Percentiles rank a stretch among this genome's conserved stretches.
phyloP scores from a whole-genome alignment of 35 echinoderm and acorn worm genomes.

The Heliocidaris tuberculata region DNA sequence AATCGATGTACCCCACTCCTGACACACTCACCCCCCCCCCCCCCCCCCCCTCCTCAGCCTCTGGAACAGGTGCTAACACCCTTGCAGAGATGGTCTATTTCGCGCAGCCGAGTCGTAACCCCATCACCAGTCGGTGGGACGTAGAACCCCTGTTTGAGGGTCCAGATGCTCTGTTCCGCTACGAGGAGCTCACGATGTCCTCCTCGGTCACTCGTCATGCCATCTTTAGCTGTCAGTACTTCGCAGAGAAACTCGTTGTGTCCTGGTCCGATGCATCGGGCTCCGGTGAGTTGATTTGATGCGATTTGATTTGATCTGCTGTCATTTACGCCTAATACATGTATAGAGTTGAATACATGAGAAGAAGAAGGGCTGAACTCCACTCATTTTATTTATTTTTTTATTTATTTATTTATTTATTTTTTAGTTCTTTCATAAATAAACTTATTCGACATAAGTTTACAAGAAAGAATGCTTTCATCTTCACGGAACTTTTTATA shows the following conservation, averaged over 20 bases:
- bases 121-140: conserved; percentile 47
- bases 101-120: conserved; percentile 61
- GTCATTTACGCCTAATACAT: conserved; percentile 26
- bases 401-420: too few species aligned
- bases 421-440: background rate
- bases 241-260: conserved; percentile 79
- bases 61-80: background rate
- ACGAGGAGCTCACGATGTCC: conserved; percentile 60
- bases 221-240: conserved; percentile 90
- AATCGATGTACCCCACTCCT: too few species aligned
- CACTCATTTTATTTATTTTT: too few species aligned
- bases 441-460: too few species aligned
- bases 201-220: conserved; percentile 50
- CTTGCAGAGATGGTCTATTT: conserved; percentile 79
- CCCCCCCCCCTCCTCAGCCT: background rate
- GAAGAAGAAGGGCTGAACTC: too few species aligned
- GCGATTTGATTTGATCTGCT: too few species aligned
- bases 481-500: too few species aligned
- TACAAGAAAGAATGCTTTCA: too few species aligned
- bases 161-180: conserved; percentile 70
- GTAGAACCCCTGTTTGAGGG: conserved; percentile 64
- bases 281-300: background rate
- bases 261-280: conserved; percentile 72
- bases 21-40: background rate
- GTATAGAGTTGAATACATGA: too few species aligned